These are phyloP conservation scores for Gymnoscelis rufifasciata DNA, from an alignment of 2,888 invertebrate genomes.

Conservation along the genomic window DNA sequence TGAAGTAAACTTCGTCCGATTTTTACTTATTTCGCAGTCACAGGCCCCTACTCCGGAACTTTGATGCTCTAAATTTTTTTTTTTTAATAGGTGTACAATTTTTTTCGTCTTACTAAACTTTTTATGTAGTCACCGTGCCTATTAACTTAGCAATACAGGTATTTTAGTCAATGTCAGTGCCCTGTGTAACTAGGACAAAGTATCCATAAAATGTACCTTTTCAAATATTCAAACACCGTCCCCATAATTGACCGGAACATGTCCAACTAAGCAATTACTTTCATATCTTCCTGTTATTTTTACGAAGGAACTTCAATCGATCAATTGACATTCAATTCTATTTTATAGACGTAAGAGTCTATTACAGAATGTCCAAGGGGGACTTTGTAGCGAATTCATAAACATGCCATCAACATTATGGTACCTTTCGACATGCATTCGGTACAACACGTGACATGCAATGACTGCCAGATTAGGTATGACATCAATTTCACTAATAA, in stretches of 20 bases:
- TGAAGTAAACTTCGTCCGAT: no score
- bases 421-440: slow-evolving; percentile 34
- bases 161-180: not conserved
- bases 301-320: slow-evolving; percentile 19
- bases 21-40: no score
- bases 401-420: not conserved
- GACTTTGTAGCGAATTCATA: slow-evolving; percentile 27
- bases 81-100: no score
- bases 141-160: not conserved
- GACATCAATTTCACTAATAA: no score
- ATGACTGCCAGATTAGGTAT: slow-evolving; percentile 1
- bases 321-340: slow-evolving; percentile 53
- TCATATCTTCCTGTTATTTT: slow-evolving; percentile 22
- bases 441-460: slow-evolving; percentile 38
- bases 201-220: slow-evolving; percentile 3
- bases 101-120: no score
- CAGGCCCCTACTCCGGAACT: no score
- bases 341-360: slow-evolving; percentile 44
- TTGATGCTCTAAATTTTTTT: no score
- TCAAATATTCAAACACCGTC: slow-evolving; percentile 13
- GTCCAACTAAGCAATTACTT: slow-evolving; percentile 7
- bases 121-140: no score
- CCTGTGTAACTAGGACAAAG: slow-evolving; percentile 3
- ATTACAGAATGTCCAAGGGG: not conserved
- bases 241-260: slow-evolving; percentile 6